phyloP scores from a whole-genome alignment of 2,888 invertebrate species.

The Drosophila planitibia region DNA sequence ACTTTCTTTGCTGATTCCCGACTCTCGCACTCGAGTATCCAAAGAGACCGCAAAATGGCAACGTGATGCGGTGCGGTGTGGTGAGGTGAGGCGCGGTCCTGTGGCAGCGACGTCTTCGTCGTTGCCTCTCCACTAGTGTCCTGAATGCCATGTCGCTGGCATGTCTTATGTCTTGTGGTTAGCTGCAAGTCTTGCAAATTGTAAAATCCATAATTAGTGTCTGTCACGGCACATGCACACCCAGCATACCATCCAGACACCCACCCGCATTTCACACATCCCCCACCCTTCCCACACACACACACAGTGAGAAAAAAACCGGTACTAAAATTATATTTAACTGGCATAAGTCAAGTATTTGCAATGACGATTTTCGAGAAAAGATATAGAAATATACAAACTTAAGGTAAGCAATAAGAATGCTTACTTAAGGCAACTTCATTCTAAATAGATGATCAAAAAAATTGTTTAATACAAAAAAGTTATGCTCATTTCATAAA shows the following conservation, averaged over 20 bases:
- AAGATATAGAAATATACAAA: neutral
- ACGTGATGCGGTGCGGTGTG: conserved; percentile 15
- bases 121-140: conserved; percentile 26
- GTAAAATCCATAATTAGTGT: conserved; percentile 79
- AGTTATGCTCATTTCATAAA: neutral
- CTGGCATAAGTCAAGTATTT: neutral
- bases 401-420: neutral
- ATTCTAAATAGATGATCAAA: neutral
- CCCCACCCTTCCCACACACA: neutral
- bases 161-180: conserved; percentile 72
- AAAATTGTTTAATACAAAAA: neutral
- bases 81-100: conserved; percentile 52
- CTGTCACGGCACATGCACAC: conserved; percentile 68
- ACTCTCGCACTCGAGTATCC: conserved; percentile 8
- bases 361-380: neutral
- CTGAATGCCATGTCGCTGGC: conserved; percentile 34
- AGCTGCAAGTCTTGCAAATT: conserved; percentile 78
- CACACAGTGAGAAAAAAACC: neutral
- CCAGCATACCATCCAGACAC: conserved; percentile 15
- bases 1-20: conserved; percentile 35
- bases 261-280: neutral
- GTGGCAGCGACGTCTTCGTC: conserved; percentile 34
- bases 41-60: conserved; percentile 70
- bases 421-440: neutral
- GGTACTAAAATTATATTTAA: neutral